Percentiles rank a stretch among this genome's conserved stretches.
These are phyloP conservation scores for Anguilla rostrata DNA, from an alignment of 2,113 vertebrate species.

Conservation along the genomic window DNA sequence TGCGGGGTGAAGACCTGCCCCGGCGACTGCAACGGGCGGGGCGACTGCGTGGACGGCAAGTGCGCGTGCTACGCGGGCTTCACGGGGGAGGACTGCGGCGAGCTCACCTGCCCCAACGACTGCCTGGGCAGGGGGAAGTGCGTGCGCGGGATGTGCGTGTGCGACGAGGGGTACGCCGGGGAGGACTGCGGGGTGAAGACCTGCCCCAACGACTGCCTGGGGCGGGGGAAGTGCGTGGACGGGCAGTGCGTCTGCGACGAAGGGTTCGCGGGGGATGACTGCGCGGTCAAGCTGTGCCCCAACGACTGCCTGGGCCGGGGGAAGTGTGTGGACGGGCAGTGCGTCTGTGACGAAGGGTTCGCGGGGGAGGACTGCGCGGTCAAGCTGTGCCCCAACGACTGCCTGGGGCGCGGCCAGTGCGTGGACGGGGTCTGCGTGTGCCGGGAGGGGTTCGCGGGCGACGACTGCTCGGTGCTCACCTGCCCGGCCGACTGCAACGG, in stretches of 20 bases:
- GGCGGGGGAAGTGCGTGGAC: constrained; percentile 62
- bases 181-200: constrained; percentile 75
- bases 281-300: constrained; percentile 77
- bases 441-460: constrained; percentile 69
- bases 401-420: constrained; percentile 67
- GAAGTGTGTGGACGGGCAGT: constrained; percentile 67
- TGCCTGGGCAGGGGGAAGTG: constrained; percentile 75
- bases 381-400: constrained; percentile 73
- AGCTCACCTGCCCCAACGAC: constrained; percentile 72
- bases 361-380: constrained; percentile 76
- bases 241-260: constrained; percentile 70
- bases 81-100: constrained; percentile 67
- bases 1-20: constrained; percentile 78
- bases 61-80: constrained; percentile 81
- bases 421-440: constrained; percentile 80
- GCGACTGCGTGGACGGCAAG: constrained; percentile 74
- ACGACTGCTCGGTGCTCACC: constrained; percentile 73
- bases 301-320: constrained; percentile 70
- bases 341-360: constrained; percentile 65
- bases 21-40: constrained; percentile 72
- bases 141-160: constrained; percentile 75
- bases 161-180: constrained; percentile 79
- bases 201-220: constrained; percentile 75
- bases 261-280: constrained; percentile 72
- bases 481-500: constrained; percentile 69